phyloP scores from a whole-genome alignment of 2,797 vertebrate species.

The Acestrorhynchus altus region DNA sequence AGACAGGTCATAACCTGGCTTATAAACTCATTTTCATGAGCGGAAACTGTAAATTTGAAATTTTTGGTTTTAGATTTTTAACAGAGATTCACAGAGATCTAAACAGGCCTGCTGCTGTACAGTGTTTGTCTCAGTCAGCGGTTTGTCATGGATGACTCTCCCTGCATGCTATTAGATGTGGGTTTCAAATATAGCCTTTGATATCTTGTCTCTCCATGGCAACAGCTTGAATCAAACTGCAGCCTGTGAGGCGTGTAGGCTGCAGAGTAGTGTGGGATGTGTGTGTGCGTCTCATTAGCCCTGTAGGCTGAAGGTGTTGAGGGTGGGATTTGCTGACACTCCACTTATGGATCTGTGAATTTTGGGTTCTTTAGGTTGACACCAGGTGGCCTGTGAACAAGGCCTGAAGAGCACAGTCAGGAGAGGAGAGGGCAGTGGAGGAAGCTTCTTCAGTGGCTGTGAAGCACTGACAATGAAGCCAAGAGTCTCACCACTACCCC shows the following conservation, averaged over 20 bases:
- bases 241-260: constrained; percentile 13
- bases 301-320: constrained; percentile 33
- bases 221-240: constrained; percentile 44
- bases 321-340: constrained; percentile 10
- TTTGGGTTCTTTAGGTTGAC: not conserved
- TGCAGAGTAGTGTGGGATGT: constrained; percentile 23
- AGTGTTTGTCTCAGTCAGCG: constrained; percentile 5
- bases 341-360: not conserved
- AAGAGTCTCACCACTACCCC: constrained; percentile 10
- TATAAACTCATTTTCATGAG: too few species aligned
- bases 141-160: constrained; percentile 4
- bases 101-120: not conserved
- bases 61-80: not conserved
- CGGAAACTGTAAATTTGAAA: too few species aligned
- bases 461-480: not conserved
- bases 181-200: constrained; percentile 48
- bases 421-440: not conserved
- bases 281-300: constrained; percentile 13
- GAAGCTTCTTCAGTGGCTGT: constrained; percentile 1
- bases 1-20: too few species aligned
- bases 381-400: not conserved
- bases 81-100: not conserved
- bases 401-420: not conserved
- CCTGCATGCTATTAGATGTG: not conserved
- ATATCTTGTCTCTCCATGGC: constrained; percentile 54